A percentile compares a stretch with the other conserved stretches of the same genome.
phyloP scores from a whole-genome alignment of 2,797 vertebrate genomes.

The Limosa lapponica region DNA sequence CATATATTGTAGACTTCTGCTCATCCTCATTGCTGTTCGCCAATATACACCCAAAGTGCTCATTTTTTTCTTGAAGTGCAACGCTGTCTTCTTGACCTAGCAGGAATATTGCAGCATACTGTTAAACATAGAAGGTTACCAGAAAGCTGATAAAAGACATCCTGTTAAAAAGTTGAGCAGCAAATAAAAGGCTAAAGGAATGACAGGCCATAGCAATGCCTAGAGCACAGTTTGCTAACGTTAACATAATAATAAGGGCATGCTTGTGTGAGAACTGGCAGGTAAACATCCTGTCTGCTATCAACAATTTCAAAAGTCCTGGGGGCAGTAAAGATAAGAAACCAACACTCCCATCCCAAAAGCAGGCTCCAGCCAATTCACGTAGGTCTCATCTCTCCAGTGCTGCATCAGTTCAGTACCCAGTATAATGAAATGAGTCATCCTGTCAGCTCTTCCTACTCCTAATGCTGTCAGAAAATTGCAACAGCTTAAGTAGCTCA shows the following conservation, averaged over 20 bases:
- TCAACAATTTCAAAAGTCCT: background rate
- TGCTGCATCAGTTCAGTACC: background rate
- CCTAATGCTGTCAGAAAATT: background rate
- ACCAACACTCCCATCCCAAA: background rate
- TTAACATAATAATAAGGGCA: background rate
- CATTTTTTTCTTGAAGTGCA: background rate
- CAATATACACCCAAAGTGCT: background rate
- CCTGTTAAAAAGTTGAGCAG: background rate
- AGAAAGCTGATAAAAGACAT: background rate
- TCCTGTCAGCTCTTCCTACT: background rate
- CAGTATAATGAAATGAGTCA: background rate
- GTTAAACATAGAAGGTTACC: background rate
- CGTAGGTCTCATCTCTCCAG: background rate
- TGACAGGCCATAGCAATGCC: background rate
- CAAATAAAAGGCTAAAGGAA: background rate
- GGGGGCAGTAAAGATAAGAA: background rate
- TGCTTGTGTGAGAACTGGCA: background rate
- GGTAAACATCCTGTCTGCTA: background rate
- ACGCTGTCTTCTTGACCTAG: background rate
- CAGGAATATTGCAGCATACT: background rate
- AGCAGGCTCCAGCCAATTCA: background rate
- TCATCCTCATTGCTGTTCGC: background rate
- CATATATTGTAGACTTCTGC: background rate
- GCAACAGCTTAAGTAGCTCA: background rate
- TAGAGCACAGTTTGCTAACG: background rate